Evolutionary conservation across 2,113 vertebrate species (phyloP).

Genomic region (Pangasianodon hypophthalmus): DNA sequence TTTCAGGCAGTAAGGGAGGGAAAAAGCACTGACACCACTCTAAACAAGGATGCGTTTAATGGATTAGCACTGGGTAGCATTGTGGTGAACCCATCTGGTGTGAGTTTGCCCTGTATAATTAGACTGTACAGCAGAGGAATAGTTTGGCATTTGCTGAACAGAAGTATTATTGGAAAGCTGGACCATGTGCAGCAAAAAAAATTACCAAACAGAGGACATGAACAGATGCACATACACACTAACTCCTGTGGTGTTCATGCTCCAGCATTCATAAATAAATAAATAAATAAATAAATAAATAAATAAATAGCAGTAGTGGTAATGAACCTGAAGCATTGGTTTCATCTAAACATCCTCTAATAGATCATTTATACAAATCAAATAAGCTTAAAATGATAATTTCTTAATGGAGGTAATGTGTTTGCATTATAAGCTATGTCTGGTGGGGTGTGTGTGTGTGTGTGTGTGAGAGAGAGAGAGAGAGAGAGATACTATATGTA

Average conservation of each 20-base stretch:
- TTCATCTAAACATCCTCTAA: not conserved
- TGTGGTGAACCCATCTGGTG: conserved; percentile 62
- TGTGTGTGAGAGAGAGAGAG: not conserved
- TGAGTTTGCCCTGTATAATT: conserved; percentile 45
- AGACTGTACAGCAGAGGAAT: conserved; percentile 38
- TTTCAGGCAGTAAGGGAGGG: not conserved
- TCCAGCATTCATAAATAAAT: not conserved
- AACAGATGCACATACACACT: conserved; percentile 7
- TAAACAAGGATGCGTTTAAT: conserved; percentile 29
- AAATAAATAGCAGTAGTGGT: not conserved
- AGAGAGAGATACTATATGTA: not conserved
- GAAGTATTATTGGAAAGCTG: conserved; percentile 62
- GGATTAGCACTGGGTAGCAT: conserved; percentile 10
- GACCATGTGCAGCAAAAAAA: conserved; percentile 43
- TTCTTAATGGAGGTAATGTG: not conserved
- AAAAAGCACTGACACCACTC: conserved; percentile 9
- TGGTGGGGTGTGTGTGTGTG: not conserved
- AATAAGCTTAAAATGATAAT: not conserved
- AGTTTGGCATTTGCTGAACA: conserved; percentile 63
- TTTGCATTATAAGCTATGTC: not conserved
- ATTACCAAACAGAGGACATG: conserved; percentile 39
- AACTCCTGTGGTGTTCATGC: not conserved
- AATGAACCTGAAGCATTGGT: not conserved
- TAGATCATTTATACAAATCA: not conserved
- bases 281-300: too few species aligned